Evolutionary conservation across 2,888 invertebrate genomes (phyloP), one percentile per base, ranked within the genome.

Genomic region (Boloria euphrosyne): DNA sequence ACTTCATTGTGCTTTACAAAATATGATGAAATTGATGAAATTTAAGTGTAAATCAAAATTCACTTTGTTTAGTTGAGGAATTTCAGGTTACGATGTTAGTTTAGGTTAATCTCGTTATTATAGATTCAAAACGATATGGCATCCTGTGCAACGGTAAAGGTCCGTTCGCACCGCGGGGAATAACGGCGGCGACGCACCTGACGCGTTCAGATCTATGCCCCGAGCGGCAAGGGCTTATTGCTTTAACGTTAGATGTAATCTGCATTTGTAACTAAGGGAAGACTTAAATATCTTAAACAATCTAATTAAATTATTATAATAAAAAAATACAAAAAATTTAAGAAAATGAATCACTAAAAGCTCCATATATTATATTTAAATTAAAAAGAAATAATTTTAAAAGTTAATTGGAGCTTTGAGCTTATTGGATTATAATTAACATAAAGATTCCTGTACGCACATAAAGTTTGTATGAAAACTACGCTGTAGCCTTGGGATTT

Each of bases 111-210:
- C 64, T 53, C 51, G 65, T 71, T 64, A 70, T 71, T 67, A 72
- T 67, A 71, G 72, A 73, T 74, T 71, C 68, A 63, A 71, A 73
- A 68, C 67, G 62, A 69, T 66, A 65, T 64, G 67, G 70, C 73
- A 73, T 74, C 73, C 73, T 75, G 70, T 62, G 69, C 67, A 73
- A 73, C 75, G 75, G 78, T 75, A 66, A 65, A 72, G 69, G 78
- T 75, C 78, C 78, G 81, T 78, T 80, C 75, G 74, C 76, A 80
- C 89, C 82, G 76, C 77, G 68, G 83, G 87, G 81, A 73, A 77
- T 86, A 87, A 86, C 87, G 84, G 88, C 82, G 80, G 79, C 51
- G 80, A 81, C 85, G 84, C 85, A 86, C 84, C 82, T 84, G 85
- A 87, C 82, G 82, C 80, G 81, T 80, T 75, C 74, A 67, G 67